Conservation (phyloP, 1,140 invertebrate genomes). For the Globodera rostochiensis region DNA sequence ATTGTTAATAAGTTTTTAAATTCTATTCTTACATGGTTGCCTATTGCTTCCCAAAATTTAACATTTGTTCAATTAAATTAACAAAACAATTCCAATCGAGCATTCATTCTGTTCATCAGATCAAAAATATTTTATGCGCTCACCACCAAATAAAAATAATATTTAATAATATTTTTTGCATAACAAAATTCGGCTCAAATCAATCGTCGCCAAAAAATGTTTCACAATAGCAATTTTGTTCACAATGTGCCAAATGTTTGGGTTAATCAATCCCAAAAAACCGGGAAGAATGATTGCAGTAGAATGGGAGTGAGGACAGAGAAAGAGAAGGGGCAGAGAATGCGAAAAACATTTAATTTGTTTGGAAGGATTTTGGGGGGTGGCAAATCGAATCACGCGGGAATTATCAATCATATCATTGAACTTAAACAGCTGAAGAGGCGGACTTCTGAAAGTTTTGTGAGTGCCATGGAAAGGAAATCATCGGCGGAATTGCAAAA, state of each 20-base stretch:
- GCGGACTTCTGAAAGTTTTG: not conserved
- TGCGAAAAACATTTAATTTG: not conserved
- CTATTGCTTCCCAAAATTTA: too few species aligned
- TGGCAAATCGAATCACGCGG: not conserved
- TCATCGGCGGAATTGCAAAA: not conserved
- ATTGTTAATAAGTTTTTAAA: too few species aligned
- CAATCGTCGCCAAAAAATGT: not conserved
- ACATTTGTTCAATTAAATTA: too few species aligned
- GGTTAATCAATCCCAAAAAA: not conserved
- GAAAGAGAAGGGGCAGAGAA: not conserved
- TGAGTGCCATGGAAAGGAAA: not conserved
- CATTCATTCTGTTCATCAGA: not conserved
- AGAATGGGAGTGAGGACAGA: not conserved
- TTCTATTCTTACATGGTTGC: too few species aligned
- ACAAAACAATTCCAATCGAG: too few species aligned
- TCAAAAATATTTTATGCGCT: slow-evolving; percentile 4
- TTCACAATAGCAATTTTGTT: slow-evolving; percentile 1
- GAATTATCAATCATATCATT: not conserved
- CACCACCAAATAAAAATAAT: not conserved
- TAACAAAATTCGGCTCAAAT: not conserved
- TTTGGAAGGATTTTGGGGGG: too few species aligned
- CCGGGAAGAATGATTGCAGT: not conserved
- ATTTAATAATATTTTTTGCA: not conserved
- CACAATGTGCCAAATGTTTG: not conserved
- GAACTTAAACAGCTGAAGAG: not conserved